Evolutionary conservation across 2,113 vertebrate genomes (phyloP), one percentile per base, ranked within the genome.

Genomic region (Charina bottae): DNA sequence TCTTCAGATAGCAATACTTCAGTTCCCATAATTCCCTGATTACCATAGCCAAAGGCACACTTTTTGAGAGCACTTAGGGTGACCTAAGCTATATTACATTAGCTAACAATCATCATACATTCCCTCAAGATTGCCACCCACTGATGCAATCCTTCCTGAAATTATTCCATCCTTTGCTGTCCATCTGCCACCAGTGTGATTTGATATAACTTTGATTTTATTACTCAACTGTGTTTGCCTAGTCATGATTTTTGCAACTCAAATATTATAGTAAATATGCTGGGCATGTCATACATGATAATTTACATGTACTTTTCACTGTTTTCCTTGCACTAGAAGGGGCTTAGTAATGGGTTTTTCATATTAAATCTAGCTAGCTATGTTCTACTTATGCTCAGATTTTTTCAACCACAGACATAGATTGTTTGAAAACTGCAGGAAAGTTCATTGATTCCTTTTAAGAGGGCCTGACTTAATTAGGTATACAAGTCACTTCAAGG

Each of bases 401-500:
- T 37, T 72, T n/a, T 78, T 72, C 33, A 78, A 78, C 15, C 19
- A 78, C 68, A 78, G 37, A n/a, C 68, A 78, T 19, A 37, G 72
- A 9, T 91, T 6, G 64, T 0, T 88, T 90, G 88, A 87, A 94
- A 92, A 28, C 1, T 53, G 28, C 1, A 3, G 83, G 59, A 37
- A n/a, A 90, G 24, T 21, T 6, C 90, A 56, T 13, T 0, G 49
- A 49, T 85, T 54, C 83, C 85, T 93, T 72, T 60, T 0, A 1
- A 88, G 53, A 55, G 28, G 11, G 0, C 24, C 93, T 93, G 83
- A 58, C 24, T 21, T 11, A 84, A 89, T 58, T 62, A 86, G 3
- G 85, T 91, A 2, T 1, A 92, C 2, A 92, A 83, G 11, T n/a
- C 88, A 89, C 87, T 94, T 91, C 23, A 88, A 60, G 13, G 49